Base-by-base conservation (phyloP, 2,888 invertebrate species). In the Arge pagana region DNA sequence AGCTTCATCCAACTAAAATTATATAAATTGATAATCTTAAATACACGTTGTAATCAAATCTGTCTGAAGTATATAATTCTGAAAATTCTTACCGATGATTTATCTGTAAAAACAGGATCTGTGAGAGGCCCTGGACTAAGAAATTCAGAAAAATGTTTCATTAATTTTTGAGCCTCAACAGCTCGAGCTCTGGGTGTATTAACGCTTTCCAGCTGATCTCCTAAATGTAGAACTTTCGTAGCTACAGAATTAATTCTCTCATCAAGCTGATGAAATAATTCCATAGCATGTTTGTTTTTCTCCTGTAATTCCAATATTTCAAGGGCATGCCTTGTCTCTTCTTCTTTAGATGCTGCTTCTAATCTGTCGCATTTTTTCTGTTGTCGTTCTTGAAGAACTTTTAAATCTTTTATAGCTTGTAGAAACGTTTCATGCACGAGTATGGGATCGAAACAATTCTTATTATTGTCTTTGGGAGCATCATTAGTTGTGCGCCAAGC, bases 191-290 rank as follows among this genome's bases (percentile, higher is more conserved):
- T 80, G 0, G 98, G 98, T 0, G 92, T 94, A 71, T 97, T 92
- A 0, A 98, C 95, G 59, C 93, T 96, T 67, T 99, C 98, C 36
- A 99, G 80, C 73, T 99, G 98, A 78, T 98, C 98, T 0, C 98
- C 99, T n/a, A 99, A 83, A 78, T 98, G 97, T 39, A 98, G 86
- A 0, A 99, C 98, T 78, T 97, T 94, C 0, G 96, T 96, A 0
- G 98, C 97, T 36, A 99, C 98, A 52, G 90, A 90, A 66, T 96
- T 97, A 70, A 99, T 97, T 65, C 96, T 88, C 67, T 93, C 93
- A 76, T 98, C 98, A 45, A 98, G 77, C 59, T 93, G 90, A 79
- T 94, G 91, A 75, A 96, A 96, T 62, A 92, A 87, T 60, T 87
- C 87, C 35, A 93, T 90, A 41, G 93, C 90, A 55, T 85, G 84